Base-by-base conservation (phyloP, 2,797 vertebrate species). In the Mormyrops boulengeri region DNA sequence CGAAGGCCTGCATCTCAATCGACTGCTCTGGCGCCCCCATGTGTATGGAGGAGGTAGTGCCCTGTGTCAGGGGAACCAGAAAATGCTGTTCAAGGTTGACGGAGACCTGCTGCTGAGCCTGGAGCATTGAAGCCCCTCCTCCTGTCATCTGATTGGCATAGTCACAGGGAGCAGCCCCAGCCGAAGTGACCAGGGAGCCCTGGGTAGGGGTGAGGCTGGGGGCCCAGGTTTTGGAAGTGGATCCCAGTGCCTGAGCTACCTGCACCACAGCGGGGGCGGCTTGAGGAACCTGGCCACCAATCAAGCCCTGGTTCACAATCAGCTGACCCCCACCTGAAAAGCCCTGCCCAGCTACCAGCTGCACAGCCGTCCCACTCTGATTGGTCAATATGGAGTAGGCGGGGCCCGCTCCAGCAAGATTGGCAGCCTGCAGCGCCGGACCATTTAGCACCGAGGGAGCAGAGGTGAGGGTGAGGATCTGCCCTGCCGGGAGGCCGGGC, bases 271-370 rank as follows among this genome's bases (percentile, higher is more conserved):
- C 93, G 0, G 96, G 95, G 0, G 96, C 95, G 0, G 93, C 93
- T 91, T 96, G 96, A 89, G 96, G 96, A 52, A 97, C 93, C 92
- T 97, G 97, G 73, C 97, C 96, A 38, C 95, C 93, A 7, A 97
- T 96, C 2, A 97, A 93, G 90, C 97, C 97, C 84, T 97, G 97
- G 93, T 99, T 99, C 91, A 99, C 94, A 89, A 99, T 96, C 52
- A 99, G 96, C 90, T 97, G 98, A 60, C 97, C 97, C 90, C 97
- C 97, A 4, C 95, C 93, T n/a, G 96, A 92, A 88, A 99, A 98
- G 9, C 97, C 97, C 93, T 99, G 98, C 89, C 98, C 97, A 0
- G 97, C 95, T 88, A 99, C 97, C 85, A 99, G 95, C 93, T 99
- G 98, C 92, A 99, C 97, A 0, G 87, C 44, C 62, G 97, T 93